A percentile compares a stretch with the other conserved stretches of the same genome.
phyloP scores from a whole-genome alignment of 2,797 vertebrate species.

The Darevskia nairensis region DNA sequence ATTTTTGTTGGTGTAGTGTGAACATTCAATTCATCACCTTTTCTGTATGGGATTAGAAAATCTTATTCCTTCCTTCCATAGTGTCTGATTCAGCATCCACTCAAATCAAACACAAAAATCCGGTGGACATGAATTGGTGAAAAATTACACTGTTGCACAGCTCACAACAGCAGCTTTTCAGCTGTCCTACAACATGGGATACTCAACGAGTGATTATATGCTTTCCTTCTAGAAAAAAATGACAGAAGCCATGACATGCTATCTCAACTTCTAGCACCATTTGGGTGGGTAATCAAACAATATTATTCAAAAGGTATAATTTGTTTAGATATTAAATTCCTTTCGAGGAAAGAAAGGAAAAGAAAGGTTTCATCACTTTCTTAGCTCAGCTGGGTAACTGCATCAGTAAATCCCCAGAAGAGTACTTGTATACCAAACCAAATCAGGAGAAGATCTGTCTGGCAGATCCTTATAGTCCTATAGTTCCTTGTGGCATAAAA shows the following conservation, averaged over 20 bases:
- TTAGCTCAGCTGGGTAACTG: background rate
- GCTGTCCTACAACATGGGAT: slow-evolving; percentile 2
- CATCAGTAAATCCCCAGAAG: background rate
- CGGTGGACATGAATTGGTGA: background rate
- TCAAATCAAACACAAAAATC: slow-evolving; percentile 16
- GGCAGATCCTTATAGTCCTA: background rate
- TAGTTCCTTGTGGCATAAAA: too few relatives aligned
- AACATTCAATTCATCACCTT: slow-evolving; percentile 29
- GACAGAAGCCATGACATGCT: background rate
- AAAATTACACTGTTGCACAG: slow-evolving; percentile 3
- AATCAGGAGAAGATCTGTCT: background rate
- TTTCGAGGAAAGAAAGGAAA: background rate
- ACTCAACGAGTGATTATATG: background rate
- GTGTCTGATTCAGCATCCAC: slow-evolving; percentile 7
- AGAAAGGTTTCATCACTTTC: background rate
- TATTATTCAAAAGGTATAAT: background rate
- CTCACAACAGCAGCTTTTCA: slow-evolving; percentile 6
- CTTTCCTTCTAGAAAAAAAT: background rate
- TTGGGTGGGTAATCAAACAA: background rate
- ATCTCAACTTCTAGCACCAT: slow-evolving; percentile 3
- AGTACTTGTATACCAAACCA: background rate
- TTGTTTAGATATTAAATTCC: background rate
- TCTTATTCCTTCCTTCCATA: background rate
- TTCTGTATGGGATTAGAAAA: slow-evolving; percentile 26
- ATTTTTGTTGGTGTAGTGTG: slow-evolving; percentile 8